Conservation (phyloP, 2,888 invertebrate genomes). For the Phalera bucephala region DNA sequence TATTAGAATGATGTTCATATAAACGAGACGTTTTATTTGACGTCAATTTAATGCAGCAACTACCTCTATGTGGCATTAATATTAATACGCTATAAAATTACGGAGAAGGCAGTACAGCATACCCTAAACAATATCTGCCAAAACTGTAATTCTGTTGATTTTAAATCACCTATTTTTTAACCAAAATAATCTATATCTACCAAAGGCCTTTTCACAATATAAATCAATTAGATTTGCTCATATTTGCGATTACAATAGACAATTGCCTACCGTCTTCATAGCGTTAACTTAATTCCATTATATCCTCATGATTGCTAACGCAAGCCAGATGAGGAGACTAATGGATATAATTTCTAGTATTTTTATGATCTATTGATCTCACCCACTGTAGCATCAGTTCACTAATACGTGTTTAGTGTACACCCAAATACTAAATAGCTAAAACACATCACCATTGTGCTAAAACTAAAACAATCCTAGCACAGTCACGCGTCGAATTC, state of each 20-base stretch:
- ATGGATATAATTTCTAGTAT: constrained; percentile 55
- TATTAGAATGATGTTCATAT: too few relatives aligned
- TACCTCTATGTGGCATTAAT: not conserved
- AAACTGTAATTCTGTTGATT: too few relatives aligned
- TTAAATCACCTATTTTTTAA: too few relatives aligned
- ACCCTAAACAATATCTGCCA: too few relatives aligned
- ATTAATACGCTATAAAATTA: too few relatives aligned
- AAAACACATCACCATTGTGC: constrained; percentile 40
- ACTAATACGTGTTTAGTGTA: constrained; percentile 31
- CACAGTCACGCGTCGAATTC: constrained; percentile 28
- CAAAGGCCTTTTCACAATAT: too few relatives aligned
- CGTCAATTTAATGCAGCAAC: not conserved
- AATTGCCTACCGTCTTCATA: not conserved
- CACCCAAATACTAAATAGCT: constrained; percentile 38
- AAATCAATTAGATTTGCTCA: too few relatives aligned
- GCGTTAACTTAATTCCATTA: constrained; percentile 31
- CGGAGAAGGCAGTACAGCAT: too few relatives aligned
- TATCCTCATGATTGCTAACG: constrained; percentile 69
- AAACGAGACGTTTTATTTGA: not conserved
- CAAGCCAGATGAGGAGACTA: constrained; percentile 66
- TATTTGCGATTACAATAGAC: too few relatives aligned
- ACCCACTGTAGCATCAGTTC: constrained; percentile 36
- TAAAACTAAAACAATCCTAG: constrained; percentile 48
- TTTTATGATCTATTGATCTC: constrained; percentile 70
- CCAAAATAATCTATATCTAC: too few relatives aligned